Evolutionary conservation across 2,797 vertebrate genomes (phyloP).

Genomic region (Sciaenops ocellatus): DNA sequence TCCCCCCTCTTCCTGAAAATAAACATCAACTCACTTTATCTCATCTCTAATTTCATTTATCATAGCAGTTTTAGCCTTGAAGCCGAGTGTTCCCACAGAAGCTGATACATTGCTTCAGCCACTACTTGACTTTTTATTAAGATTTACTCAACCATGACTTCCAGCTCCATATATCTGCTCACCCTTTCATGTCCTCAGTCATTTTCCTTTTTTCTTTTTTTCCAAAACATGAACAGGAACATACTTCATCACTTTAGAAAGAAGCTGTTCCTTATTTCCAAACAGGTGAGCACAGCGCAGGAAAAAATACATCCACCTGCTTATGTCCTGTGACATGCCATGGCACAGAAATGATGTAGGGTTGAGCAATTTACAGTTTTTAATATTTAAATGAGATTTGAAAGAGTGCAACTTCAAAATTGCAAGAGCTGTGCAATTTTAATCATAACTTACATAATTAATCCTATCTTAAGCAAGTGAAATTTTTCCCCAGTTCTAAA

Average conservation of each 20-base stretch:
- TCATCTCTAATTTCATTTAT: conserved; percentile 60
- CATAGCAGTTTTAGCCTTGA: conserved; percentile 45
- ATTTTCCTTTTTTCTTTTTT: conserved; percentile 19
- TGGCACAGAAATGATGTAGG: not conserved
- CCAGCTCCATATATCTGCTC: conserved; percentile 56
- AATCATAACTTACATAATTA: conserved; percentile 15
- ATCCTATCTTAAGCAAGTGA: conserved; percentile 5
- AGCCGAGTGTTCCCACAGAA: conserved; percentile 33
- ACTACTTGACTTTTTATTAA: conserved; percentile 47
- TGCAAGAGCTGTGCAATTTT: not conserved
- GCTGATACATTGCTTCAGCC: conserved; percentile 35
- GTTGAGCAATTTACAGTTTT: not conserved
- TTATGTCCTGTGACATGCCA: not conserved
- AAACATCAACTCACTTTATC: conserved; percentile 47
- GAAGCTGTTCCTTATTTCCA: not conserved
- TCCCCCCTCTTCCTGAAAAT: conserved; percentile 24
- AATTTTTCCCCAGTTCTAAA: not conserved
- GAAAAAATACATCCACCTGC: conserved; percentile 5
- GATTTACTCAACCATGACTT: conserved; percentile 63
- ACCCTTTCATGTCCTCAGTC: conserved; percentile 20
- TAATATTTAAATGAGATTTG: not conserved
- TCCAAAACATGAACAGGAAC: conserved; percentile 14
- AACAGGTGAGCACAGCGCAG: not conserved
- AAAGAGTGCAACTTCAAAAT: not conserved
- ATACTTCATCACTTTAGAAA: conserved; percentile 18